Percentiles rank a stretch among this genome's conserved stretches.
Evolutionary conservation across 2,888 invertebrate species (phyloP).

Genomic region (Ormyrus pomaceus): DNA sequence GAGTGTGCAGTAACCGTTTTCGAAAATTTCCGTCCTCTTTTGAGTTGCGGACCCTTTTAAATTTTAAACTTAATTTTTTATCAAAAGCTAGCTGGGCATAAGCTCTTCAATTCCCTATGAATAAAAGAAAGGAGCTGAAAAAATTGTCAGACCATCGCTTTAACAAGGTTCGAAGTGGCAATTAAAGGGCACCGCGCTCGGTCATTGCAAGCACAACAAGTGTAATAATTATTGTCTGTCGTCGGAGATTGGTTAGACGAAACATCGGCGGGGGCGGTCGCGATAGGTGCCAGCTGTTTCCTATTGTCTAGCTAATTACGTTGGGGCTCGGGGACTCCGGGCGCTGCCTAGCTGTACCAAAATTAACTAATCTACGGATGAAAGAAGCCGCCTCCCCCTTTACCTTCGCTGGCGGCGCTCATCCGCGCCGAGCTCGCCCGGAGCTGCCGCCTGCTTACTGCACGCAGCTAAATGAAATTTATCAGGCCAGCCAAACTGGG

Average conservation of each 20-base stretch:
- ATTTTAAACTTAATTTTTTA: too few relatives aligned
- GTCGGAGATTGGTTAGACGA: slow-evolving; percentile 67
- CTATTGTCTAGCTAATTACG: slow-evolving; percentile 73
- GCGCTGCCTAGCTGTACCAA: slow-evolving; percentile 60
- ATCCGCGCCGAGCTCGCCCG: too few relatives aligned
- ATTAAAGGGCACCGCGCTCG: too few relatives aligned
- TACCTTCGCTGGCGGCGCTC: not conserved
- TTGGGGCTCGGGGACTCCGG: slow-evolving; percentile 66
- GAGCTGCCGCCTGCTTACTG: not conserved
- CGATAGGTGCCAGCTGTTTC: slow-evolving; percentile 68
- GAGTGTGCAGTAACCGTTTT: too few relatives aligned
- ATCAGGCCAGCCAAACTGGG: slow-evolving; percentile 58
- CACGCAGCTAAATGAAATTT: slow-evolving; percentile 60
- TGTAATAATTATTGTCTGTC: slow-evolving; percentile 68
- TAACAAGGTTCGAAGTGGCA: too few relatives aligned
- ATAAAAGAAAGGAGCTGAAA: too few relatives aligned
- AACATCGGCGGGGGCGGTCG: slow-evolving; percentile 59
- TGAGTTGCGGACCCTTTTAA: too few relatives aligned
- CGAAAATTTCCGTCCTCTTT: too few relatives aligned
- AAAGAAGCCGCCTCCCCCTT: slow-evolving; percentile 63
- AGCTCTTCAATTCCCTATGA: too few relatives aligned
- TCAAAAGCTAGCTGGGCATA: too few relatives aligned
- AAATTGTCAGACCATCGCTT: too few relatives aligned
- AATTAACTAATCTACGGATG: slow-evolving; percentile 72
- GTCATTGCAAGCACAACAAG: slow-evolving; percentile 51